Conservation (phyloP, 2,888 invertebrate species). For the Barypeithes pellucidus region DNA sequence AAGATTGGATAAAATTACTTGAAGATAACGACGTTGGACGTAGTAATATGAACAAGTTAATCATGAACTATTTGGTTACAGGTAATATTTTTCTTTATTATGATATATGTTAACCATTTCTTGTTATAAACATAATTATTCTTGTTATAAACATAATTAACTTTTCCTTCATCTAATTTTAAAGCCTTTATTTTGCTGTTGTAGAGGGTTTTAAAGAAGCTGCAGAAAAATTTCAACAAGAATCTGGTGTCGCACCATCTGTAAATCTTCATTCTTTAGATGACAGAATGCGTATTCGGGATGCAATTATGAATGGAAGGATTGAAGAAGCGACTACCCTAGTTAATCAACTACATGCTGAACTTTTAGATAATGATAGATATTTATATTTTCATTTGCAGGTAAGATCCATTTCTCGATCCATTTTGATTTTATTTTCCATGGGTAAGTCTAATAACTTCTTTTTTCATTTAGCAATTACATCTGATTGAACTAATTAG, state of each 20-base stretch:
- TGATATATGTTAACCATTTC: conserved; percentile 6
- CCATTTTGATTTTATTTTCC: conserved; percentile 56
- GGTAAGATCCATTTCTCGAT: conserved; percentile 73
- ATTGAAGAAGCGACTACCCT: conserved; percentile 95
- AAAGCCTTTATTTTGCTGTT: conserved; percentile 3
- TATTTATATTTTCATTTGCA: conserved; percentile 96
- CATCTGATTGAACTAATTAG: conserved; percentile 92
- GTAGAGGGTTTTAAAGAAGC: conserved; percentile 96
- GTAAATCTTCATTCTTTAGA: conserved; percentile 90
- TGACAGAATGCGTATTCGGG: conserved; percentile 92
- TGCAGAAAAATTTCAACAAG: conserved; percentile 95
- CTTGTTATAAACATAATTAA: too few relatives aligned
- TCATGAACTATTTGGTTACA: conserved; percentile 99
- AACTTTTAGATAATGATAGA: conserved; percentile 94
- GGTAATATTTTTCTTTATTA: conserved; percentile 74
- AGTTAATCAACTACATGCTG: conserved; percentile 95
- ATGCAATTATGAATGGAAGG: conserved; percentile 93
- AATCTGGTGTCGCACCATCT: conserved; percentile 88
- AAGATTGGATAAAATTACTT: conserved; percentile 83
- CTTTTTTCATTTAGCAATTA: conserved; percentile 79
- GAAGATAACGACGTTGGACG: conserved; percentile 88
- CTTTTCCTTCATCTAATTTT: too few relatives aligned
- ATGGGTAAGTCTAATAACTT: background rate
- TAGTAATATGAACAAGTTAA: conserved; percentile 95
- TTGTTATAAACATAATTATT: background rate